Evolutionary conservation across 1,140 invertebrate species (phyloP).

Genomic region (Cydia amplana): DNA sequence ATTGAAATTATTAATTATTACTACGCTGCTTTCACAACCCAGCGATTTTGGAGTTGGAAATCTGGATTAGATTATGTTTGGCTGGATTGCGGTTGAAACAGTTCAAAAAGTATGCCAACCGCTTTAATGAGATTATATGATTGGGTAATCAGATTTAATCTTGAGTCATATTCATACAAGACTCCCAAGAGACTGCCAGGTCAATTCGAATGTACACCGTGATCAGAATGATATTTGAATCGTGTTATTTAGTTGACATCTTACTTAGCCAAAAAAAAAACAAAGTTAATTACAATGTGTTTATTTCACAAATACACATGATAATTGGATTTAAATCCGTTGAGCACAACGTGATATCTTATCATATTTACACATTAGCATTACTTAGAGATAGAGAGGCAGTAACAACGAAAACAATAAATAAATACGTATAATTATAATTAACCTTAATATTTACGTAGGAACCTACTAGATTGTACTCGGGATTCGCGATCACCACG

Average conservation of each 20-base stretch:
- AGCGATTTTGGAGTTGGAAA: background rate
- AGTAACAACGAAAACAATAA: background rate
- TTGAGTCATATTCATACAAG: too few species aligned
- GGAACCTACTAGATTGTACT: too few species aligned
- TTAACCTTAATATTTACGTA: background rate
- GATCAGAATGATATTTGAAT: background rate
- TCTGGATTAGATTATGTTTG: background rate
- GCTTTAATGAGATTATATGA: too few species aligned
- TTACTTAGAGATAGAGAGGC: background rate
- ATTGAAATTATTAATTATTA: conserved; percentile 21
- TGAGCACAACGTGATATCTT: conserved; percentile 8
- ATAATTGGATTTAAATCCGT: background rate
- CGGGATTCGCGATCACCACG: too few species aligned
- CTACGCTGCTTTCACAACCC: background rate
- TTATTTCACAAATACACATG: background rate
- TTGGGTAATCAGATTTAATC: too few species aligned
- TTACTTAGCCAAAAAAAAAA: too few species aligned
- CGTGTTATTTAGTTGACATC: too few species aligned
- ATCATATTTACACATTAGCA: background rate
- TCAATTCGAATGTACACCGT: too few species aligned
- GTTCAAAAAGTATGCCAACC: too few species aligned
- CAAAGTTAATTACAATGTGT: background rate
- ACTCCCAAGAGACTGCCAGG: too few species aligned
- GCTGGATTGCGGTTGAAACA: background rate
- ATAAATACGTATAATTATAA: background rate